Evolutionary conservation across 2,797 vertebrate genomes (phyloP).

Genomic region (Glossophaga mutica): DNA sequence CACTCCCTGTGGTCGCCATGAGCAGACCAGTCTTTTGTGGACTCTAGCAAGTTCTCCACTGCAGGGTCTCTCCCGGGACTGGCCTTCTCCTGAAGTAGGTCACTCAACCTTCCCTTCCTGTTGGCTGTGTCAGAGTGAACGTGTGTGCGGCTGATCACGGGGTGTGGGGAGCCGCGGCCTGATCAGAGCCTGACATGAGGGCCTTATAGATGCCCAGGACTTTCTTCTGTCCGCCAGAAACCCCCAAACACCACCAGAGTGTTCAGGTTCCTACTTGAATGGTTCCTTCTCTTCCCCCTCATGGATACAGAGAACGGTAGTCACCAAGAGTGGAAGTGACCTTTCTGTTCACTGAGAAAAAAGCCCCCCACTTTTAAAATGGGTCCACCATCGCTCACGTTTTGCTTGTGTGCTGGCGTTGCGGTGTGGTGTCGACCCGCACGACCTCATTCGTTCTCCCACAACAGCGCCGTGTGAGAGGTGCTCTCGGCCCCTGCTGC

Average conservation of each 20-base stretch:
- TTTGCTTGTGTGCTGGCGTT: background rate
- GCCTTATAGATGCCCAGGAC: background rate
- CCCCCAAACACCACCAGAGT: background rate
- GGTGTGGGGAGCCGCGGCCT: background rate
- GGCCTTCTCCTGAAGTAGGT: slow-evolving; percentile 94
- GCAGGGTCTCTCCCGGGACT: slow-evolving; percentile 94
- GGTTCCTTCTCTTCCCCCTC: background rate
- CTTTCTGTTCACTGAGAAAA: background rate
- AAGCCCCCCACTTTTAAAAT: background rate
- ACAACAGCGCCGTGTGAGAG: background rate
- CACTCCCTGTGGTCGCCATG: slow-evolving; percentile 83
- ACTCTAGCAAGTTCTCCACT: slow-evolving; percentile 92
- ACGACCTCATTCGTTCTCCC: background rate
- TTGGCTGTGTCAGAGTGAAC: slow-evolving; percentile 78
- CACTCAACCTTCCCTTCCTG: slow-evolving; percentile 82
- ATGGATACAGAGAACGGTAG: background rate
- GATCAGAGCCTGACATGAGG: background rate
- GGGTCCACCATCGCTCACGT: background rate
- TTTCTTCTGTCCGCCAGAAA: background rate
- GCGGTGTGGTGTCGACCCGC: background rate
- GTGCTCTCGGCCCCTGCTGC: background rate
- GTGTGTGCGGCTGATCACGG: slow-evolving; percentile 53
- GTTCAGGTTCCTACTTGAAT: background rate
- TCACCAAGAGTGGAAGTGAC: background rate
- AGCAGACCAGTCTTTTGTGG: slow-evolving; percentile 94